Evolutionary conservation across 2,797 vertebrate genomes (phyloP).

Genomic region (Mus caroli): DNA sequence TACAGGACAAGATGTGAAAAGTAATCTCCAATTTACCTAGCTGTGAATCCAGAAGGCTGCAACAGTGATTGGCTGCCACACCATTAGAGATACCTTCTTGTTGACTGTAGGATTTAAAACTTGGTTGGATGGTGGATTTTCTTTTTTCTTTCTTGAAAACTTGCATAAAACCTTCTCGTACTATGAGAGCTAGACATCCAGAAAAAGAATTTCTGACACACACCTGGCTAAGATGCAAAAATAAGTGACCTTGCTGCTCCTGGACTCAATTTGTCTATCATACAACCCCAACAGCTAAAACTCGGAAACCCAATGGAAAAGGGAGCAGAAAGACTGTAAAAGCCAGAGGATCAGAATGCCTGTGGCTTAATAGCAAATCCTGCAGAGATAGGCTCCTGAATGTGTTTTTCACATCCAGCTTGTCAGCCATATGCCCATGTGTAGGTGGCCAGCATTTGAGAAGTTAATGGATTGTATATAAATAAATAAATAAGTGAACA

Average conservation of each 20-base stretch:
- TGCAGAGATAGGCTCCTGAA: background rate
- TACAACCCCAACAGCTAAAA: background rate
- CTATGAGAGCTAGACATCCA: background rate
- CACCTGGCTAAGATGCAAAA: background rate
- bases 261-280: background rate
- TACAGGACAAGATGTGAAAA: no score
- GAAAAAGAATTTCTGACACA: background rate
- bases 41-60: no score
- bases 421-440: background rate
- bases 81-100: background rate
- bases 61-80: background rate
- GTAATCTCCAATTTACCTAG: no score
- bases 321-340: background rate
- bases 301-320: background rate
- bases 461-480: background rate
- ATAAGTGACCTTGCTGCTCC: no score
- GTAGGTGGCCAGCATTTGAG: no score
- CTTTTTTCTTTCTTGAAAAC: background rate
- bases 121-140: background rate
- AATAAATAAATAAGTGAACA: no score
- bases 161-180: background rate
- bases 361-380: background rate
- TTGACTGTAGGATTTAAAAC: background rate
- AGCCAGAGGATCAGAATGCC: background rate
- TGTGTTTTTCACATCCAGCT: background rate